Base-by-base conservation (phyloP, 2,888 invertebrate species). In the Thymelicus acteon region DNA sequence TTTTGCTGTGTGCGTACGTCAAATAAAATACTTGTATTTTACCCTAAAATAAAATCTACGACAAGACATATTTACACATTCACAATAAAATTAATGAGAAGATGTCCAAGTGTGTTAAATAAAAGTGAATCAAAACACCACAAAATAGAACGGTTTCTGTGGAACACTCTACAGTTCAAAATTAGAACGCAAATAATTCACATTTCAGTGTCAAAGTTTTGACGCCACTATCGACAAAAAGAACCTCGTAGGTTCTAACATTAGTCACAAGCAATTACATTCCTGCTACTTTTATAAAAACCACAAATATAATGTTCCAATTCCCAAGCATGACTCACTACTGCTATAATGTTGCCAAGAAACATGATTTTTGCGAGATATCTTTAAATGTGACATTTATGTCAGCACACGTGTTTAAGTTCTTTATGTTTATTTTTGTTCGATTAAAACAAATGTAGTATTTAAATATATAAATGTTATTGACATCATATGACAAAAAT, bases 261-360 rank as follows among this genome's bases (percentile, higher is more conserved):
- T 88, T 87, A 87, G 85, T 87, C 85, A 64, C 60, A 65, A 70
- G 86, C 77, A 75, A 77, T 70, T 79, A 81, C 83, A 84, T 82
- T 82, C 82, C 72, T 62, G 60, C 67, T 71, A 68, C 64, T 72
- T 61, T 68, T 67, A 71, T 71, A 67, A 73, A 69, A 71, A 62
- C 75, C 72, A 67, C 66, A 77, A 74, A 81, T 82, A 81, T 83
- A 88, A 82, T 87, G 87, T 83, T 86, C 87, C 83, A 89, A 86
- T 88, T 90, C 75, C 73, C 66, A 77, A 75, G 78, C 74, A 78
- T 88, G 86, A 87, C 76, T 87, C 85, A 87, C 82, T 12, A 48
- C 52, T 57, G 37, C 13, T 2, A 7, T 64, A 70, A 60, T 70
- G 40, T 60, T 52, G 58, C 64, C 70, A 70, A 58, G 31, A 13